phyloP scores from a whole-genome alignment of 2,888 invertebrate species.

The Rugalucina vietnamica region DNA sequence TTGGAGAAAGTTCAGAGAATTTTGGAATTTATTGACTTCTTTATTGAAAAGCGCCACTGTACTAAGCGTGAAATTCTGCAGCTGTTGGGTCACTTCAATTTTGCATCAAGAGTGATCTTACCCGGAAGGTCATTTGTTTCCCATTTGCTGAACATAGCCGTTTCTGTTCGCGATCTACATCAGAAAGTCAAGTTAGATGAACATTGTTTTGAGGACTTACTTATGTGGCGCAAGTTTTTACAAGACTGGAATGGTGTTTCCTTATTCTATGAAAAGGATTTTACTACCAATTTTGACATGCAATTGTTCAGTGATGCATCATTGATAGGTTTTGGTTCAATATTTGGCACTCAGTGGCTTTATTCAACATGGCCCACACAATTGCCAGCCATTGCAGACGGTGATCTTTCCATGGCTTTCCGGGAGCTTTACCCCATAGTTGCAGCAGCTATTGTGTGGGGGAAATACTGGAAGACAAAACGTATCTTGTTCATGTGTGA shows the following conservation, averaged over 20 bases:
- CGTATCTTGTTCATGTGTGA: slow-evolving; percentile 4
- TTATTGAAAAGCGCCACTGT: too few relatives aligned
- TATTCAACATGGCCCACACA: slow-evolving; percentile 18
- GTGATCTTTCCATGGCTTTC: slow-evolving; percentile 34
- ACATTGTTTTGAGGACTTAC: slow-evolving; percentile 25
- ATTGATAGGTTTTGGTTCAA: slow-evolving; percentile 34
- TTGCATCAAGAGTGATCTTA: slow-evolving; percentile 32
- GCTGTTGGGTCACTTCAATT: slow-evolving; percentile 43
- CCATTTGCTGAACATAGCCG: slow-evolving; percentile 10
- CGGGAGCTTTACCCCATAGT: slow-evolving; percentile 41
- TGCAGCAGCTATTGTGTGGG: slow-evolving; percentile 35
- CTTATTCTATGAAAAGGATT: background rate
- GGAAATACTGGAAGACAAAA: background rate
- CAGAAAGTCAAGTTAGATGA: slow-evolving; percentile 14
- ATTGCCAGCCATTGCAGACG: background rate
- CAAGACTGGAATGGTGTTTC: slow-evolving; percentile 31
- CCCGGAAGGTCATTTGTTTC: slow-evolving; percentile 30
- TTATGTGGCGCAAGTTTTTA: slow-evolving; percentile 21
- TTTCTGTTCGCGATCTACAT: slow-evolving; percentile 22
- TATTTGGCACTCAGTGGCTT: slow-evolving; percentile 5
- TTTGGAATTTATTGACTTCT: too few relatives aligned
- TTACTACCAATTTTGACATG: background rate
- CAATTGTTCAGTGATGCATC: slow-evolving; percentile 37
- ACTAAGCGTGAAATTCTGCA: too few relatives aligned
- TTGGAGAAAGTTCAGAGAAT: too few relatives aligned